A percentile compares a stretch with the other conserved stretches of the same genome.
Evolutionary conservation across 2,113 vertebrate species (phyloP).

Genomic region (Saimiri boliviensis): DNA sequence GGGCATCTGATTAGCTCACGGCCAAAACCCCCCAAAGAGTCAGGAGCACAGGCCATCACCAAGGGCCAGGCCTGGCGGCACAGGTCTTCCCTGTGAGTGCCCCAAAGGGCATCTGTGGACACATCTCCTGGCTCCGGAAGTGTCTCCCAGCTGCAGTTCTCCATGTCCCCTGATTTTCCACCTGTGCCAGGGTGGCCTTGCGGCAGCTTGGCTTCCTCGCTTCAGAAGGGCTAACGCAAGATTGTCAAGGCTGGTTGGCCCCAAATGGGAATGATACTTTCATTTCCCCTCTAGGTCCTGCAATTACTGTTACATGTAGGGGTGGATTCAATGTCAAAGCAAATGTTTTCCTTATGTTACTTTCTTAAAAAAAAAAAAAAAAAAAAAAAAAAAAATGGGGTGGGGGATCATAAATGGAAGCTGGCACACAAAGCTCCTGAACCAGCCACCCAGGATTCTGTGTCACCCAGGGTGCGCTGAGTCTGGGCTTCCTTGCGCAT

Average conservation of each 20-base stretch:
- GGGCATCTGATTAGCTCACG: not conserved
- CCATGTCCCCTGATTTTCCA: not conserved
- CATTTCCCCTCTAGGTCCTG: slow-evolving; percentile 25
- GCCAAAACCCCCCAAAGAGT: not conserved
- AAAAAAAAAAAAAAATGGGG: not conserved
- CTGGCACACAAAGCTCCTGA: slow-evolving; percentile 46
- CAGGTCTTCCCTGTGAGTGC: not conserved
- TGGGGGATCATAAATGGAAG: slow-evolving; percentile 43
- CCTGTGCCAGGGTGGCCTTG: not conserved
- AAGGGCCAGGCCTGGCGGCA: not conserved
- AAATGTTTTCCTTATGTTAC: slow-evolving; percentile 80
- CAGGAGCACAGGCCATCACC: not conserved
- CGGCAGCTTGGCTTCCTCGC: not conserved
- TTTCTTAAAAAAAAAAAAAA: slow-evolving; percentile 49
- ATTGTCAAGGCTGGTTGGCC: slow-evolving; percentile 52
- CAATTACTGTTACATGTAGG: slow-evolving; percentile 73
- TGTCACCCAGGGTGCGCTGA: accelerated
- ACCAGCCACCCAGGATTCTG: not conserved
- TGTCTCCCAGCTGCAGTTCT: accelerated
- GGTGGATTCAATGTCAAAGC: slow-evolving; percentile 70
- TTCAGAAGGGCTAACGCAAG: not conserved
- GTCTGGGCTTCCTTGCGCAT: not conserved
- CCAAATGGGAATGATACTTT: slow-evolving; percentile 60
- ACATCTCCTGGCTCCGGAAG: not conserved
- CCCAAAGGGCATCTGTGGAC: accelerated